Evolutionary conservation across 2,113 vertebrate genomes (phyloP), one percentile per base, ranked within the genome.

Genomic region (Spizaetus ornatus): DNA sequence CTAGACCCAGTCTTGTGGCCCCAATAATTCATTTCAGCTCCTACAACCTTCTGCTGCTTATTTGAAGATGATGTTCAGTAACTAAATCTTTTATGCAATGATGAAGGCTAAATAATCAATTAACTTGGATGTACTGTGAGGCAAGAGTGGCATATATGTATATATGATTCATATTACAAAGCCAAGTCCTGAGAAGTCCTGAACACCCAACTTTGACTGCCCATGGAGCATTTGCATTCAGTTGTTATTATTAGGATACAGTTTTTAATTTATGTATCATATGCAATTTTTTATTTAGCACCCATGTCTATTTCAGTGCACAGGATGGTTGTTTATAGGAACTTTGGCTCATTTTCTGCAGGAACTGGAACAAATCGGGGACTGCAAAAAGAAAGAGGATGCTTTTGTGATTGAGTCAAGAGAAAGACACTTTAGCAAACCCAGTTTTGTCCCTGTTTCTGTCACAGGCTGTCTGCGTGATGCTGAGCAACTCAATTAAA

Each of bases 401-500:
- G 92, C 87, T 96, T 96, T 95, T 95, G 90, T 95, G 90, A 93
- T 63, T 88, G 61, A 97, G 77, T 93, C 88, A 88, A 94, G 94
- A 90, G 88, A 96, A 95, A 78, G 94, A 84, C 69, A 63, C 83
- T 89, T 73, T 95, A 86, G 88, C 94, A 96, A 92, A 81, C 83
- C 61, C 91, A 84, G 88, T 95, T 97, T 97, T 96, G 70, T 96
- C 86, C 88, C 83, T 96, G 95, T 95, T 93, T 95, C 95, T 97
- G 94, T 97, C 94, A 95, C 82, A 94, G 88, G 65, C 86, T 84
- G 93, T 90, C 94, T 97, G 45, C 88, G 77, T 84, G 83, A 93
- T 91, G 90, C 94, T 10, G 92, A 95, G 97, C 94, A 95, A 96
- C 94, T 97, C 97, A 95, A 97, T 97, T 97, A 96, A 92, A 97